Conservation (phyloP, 1,140 invertebrate genomes). For the Brachionus sp. region DNA sequence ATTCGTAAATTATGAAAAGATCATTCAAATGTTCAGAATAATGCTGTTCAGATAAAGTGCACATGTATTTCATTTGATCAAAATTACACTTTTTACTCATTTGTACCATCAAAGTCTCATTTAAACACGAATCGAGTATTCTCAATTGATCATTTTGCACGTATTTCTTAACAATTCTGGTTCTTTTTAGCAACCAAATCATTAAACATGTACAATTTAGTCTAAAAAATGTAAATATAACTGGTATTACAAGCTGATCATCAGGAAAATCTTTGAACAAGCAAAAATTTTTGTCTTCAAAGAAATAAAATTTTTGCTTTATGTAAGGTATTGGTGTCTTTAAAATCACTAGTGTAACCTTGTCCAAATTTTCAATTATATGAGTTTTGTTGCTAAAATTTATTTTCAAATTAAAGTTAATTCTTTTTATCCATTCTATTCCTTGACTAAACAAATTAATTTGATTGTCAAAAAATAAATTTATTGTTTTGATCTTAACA, state of each 20-base stretch:
- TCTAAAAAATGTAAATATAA: not conserved
- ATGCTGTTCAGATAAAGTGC: not conserved
- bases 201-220: slow-evolving; percentile 1
- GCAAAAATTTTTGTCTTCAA: not conserved
- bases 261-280: not conserved
- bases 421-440: not conserved
- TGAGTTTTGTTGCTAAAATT: not conserved
- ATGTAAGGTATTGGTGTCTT: not conserved
- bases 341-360: not conserved
- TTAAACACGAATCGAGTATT: not conserved
- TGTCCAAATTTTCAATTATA: not conserved
- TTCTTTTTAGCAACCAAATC: not conserved
- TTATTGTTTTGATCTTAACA: not conserved
- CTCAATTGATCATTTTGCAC: not conserved
- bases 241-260: not conserved
- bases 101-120: not conserved
- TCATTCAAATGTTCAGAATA: not conserved
- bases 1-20: not conserved
- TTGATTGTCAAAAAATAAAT: not conserved
- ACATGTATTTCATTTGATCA: not conserved
- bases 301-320: not conserved
- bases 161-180: not conserved
- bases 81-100: not conserved
- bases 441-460: not conserved
- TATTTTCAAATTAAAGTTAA: not conserved